A percentile compares a stretch with the other conserved stretches of the same genome.
Conservation (phyloP, 2,113 vertebrate genomes). For the Shinisaurus crocodilurus region DNA sequence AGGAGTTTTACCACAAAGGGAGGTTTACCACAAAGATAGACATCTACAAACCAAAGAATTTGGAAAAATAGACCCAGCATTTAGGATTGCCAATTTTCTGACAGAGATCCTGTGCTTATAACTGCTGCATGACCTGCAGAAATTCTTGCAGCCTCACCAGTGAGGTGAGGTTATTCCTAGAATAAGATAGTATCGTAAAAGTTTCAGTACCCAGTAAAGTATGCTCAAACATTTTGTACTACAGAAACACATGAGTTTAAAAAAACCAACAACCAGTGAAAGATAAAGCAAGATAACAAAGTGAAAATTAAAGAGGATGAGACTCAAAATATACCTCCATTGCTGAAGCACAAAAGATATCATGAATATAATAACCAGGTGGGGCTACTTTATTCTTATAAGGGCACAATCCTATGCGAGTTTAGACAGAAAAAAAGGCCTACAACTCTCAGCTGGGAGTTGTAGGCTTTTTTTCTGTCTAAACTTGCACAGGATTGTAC, state of each 20-base stretch:
- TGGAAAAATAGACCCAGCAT: background rate
- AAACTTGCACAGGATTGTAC: too few species aligned
- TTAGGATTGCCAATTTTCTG: background rate
- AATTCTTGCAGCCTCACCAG: background rate
- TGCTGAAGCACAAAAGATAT: background rate
- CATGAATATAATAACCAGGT: background rate
- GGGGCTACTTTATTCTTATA: background rate
- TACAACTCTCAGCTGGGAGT: too few species aligned
- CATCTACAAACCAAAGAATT: slow-evolving; percentile 12
- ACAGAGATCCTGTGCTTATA: background rate
- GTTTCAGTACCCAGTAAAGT: background rate
- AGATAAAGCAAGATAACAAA: background rate
- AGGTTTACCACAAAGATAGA: background rate
- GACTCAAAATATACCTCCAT: background rate
- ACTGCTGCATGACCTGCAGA: background rate
- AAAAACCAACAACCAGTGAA: too few species aligned
- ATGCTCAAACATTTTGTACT: background rate
- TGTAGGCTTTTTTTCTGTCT: too few species aligned
- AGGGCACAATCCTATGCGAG: too few species aligned
- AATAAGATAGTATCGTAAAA: background rate
- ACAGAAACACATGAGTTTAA: background rate
- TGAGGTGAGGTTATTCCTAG: background rate
- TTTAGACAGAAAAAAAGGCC: too few species aligned
- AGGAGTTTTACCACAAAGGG: background rate
- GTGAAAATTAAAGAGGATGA: background rate